phyloP scores from a whole-genome alignment of 2,797 vertebrate species.

The Sebastes steindachneri region DNA sequence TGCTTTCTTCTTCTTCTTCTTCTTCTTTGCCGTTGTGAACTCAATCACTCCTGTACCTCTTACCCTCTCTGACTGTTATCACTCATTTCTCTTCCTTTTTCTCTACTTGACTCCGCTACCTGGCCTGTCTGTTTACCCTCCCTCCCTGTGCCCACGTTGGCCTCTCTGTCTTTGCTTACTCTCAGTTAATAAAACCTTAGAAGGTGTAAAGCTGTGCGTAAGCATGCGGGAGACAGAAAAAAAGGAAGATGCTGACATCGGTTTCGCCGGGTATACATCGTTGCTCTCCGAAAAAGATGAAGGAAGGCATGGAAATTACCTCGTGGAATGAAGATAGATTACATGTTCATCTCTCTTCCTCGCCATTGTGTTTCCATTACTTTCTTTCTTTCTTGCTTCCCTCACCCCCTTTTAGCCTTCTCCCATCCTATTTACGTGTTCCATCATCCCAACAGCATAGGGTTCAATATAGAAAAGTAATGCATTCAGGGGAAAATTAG shows the following conservation, averaged over 20 bases:
- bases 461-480: conserved; percentile 48
- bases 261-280: neutral
- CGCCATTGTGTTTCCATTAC: neutral
- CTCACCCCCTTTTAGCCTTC: neutral
- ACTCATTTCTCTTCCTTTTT: neutral
- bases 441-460: conserved; percentile 15
- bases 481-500: conserved; percentile 52
- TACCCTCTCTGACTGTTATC: neutral
- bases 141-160: neutral
- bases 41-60: neutral
- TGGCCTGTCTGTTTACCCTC: neutral
- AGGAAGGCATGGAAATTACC: neutral
- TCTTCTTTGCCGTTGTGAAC: neutral
- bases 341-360: neutral
- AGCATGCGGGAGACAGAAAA: neutral
- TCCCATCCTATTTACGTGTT: conserved; percentile 19
- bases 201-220: neutral
- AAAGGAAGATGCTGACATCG: neutral
- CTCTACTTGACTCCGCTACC: neutral
- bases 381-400: conserved; percentile 3
- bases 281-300: conserved; percentile 4
- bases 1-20: neutral
- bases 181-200: neutral
- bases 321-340: conserved; percentile 11
- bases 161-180: neutral